Conservation (phyloP, 2,888 invertebrate genomes). For the Cantharis flavilabris region DNA sequence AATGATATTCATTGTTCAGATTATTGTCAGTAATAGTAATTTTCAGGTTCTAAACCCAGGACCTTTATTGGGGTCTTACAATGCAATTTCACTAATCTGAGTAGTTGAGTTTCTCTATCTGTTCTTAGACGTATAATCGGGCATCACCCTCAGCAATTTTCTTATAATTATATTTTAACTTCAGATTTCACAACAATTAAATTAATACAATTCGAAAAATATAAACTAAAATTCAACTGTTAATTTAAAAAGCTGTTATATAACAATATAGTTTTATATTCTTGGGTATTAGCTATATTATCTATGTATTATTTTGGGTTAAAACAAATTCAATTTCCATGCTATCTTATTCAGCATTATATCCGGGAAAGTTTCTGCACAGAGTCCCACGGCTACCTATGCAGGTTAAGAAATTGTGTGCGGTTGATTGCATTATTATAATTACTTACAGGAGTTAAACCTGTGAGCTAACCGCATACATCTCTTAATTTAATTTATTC, state of each 20-base stretch:
- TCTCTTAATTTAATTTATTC: too few species aligned
- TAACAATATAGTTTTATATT: too few species aligned
- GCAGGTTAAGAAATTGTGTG: too few species aligned
- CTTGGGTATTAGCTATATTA: too few species aligned
- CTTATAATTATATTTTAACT: slow-evolving; percentile 15
- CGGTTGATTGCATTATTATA: too few species aligned
- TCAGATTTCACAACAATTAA: not conserved
- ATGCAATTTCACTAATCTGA: slow-evolving; percentile 32
- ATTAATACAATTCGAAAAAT: not conserved
- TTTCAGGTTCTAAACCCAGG: slow-evolving; percentile 36
- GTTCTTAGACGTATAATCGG: slow-evolving; percentile 31
- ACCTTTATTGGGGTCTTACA: slow-evolving; percentile 32
- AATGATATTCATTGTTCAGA: slow-evolving; percentile 24
- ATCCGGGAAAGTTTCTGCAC: too few species aligned
- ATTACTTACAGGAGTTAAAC: too few species aligned
- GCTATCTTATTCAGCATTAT: too few species aligned
- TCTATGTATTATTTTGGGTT: too few species aligned
- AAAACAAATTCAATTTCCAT: too few species aligned
- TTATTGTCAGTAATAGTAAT: slow-evolving; percentile 35
- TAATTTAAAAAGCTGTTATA: not conserved
- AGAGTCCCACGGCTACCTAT: too few species aligned
- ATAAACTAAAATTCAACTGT: not conserved
- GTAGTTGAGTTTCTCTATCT: slow-evolving; percentile 35
- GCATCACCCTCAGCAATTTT: slow-evolving; percentile 18
- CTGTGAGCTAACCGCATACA: too few species aligned